Conservation (phyloP, 2,113 vertebrate species). For the Otolemur garnettii region DNA sequence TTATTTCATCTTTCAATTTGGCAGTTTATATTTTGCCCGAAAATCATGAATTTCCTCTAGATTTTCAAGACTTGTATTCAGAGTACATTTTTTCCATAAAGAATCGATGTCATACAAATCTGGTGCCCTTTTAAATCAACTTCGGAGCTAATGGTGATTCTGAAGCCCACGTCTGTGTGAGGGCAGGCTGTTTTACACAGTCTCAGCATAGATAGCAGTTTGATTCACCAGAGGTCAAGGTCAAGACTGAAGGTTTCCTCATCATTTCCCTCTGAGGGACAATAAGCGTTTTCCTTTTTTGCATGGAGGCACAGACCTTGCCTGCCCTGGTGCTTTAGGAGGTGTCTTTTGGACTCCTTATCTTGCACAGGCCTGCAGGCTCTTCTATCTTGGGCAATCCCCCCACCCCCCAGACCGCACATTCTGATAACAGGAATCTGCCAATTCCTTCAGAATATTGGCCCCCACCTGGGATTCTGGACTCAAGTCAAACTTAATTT, state of each 20-base stretch:
- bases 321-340: fast-evolving
- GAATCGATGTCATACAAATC: neutral
- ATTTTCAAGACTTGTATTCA: constrained; percentile 15
- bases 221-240: neutral
- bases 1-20: neutral
- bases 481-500: neutral
- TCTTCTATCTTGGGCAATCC: neutral
- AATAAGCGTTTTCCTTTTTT: neutral
- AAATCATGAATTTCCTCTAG: constrained; percentile 21
- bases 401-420: neutral
- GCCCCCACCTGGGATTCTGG: neutral
- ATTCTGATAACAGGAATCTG: neutral
- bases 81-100: neutral
- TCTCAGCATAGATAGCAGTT: neutral
- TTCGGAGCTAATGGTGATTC: neutral
- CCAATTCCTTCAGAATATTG: neutral
- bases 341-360: neutral
- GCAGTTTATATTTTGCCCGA: neutral
- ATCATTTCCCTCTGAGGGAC: neutral
- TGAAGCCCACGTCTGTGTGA: neutral
- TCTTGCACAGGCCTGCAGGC: neutral
- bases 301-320: neutral
- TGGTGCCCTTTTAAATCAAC: neutral
- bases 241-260: neutral
- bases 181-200: neutral